A percentile compares a stretch with the other conserved stretches of the same genome.
Evolutionary conservation across 2,888 invertebrate genomes (phyloP).

Genomic region (Calliopum simillimum): DNA sequence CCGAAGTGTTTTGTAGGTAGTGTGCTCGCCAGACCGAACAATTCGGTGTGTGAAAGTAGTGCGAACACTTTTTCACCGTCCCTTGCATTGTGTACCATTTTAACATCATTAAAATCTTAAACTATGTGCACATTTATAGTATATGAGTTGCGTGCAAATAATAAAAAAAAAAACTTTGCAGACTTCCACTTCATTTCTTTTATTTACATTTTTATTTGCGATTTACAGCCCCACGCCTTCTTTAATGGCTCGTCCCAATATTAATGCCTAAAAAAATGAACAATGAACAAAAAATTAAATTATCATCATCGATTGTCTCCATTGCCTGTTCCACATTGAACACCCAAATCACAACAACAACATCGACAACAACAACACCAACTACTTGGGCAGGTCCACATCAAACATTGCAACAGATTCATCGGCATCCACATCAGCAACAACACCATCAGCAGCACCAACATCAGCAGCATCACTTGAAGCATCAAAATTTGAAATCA

Average conservation of each 20-base stretch:
- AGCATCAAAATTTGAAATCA: background rate
- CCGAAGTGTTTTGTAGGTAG: no score
- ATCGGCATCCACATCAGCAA: constrained; percentile 15
- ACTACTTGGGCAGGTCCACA: constrained; percentile 44
- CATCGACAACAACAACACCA: constrained; percentile 62
- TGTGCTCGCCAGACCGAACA: no score
- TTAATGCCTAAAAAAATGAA: constrained; percentile 55
- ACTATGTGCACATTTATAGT: no score
- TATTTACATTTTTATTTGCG: background rate
- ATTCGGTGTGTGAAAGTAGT: no score
- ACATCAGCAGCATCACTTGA: constrained; percentile 9
- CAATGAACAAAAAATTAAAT: constrained; percentile 55
- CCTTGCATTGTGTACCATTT: no score
- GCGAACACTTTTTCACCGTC: no score
- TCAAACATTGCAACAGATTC: constrained; percentile 7
- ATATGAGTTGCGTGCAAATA: no score
- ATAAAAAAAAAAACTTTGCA: no score
- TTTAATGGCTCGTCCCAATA: constrained; percentile 19
- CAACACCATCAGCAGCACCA: constrained; percentile 16
- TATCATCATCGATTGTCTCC: constrained; percentile 54
- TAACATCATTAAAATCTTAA: no score
- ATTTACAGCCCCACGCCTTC: background rate
- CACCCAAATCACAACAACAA: constrained; percentile 61
- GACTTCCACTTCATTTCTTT: no score
- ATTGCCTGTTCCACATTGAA: constrained; percentile 61